phyloP scores from a whole-genome alignment of 1,140 invertebrate species.

The Ceratina japonica region DNA sequence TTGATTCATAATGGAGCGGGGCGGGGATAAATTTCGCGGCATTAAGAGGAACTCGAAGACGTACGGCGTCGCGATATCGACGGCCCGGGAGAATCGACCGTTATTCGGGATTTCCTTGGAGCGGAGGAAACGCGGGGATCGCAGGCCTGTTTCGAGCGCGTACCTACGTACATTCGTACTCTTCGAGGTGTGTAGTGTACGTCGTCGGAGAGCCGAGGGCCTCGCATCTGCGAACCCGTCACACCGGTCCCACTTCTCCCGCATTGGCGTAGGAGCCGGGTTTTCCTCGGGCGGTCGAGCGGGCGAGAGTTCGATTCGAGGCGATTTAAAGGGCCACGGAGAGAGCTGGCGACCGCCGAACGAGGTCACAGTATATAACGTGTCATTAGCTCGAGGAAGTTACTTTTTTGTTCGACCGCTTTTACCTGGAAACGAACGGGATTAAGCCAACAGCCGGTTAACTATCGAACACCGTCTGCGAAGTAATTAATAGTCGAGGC shows the following conservation, averaged over 20 bases:
- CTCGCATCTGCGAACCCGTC: slow-evolving; percentile 78
- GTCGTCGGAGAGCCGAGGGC: slow-evolving; percentile 54
- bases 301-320: too few relatives aligned
- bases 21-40: neutral
- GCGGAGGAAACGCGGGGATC: slow-evolving; percentile 22
- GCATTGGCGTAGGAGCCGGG: slow-evolving; percentile 68
- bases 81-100: slow-evolving; percentile 20
- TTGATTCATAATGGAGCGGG: neutral
- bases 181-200: slow-evolving; percentile 13
- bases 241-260: slow-evolving; percentile 75
- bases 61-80: neutral
- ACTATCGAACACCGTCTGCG: neutral
- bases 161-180: slow-evolving; percentile 64
- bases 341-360: neutral
- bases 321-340: slow-evolving; percentile 34
- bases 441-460: slow-evolving; percentile 1
- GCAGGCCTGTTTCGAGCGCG: slow-evolving; percentile 65
- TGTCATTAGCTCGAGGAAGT: slow-evolving; percentile 16
- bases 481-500: slow-evolving; percentile 13
- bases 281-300: too few relatives aligned
- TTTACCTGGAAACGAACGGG: slow-evolving; percentile 33
- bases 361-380: slow-evolving; percentile 7
- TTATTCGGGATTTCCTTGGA: slow-evolving; percentile 35
- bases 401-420: neutral
- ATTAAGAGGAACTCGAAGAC: neutral